These are phyloP conservation scores for Holothuria leucospilota DNA, from an alignment of 53 echinoderm and acorn worm genomes.

Conservation along the genomic window DNA sequence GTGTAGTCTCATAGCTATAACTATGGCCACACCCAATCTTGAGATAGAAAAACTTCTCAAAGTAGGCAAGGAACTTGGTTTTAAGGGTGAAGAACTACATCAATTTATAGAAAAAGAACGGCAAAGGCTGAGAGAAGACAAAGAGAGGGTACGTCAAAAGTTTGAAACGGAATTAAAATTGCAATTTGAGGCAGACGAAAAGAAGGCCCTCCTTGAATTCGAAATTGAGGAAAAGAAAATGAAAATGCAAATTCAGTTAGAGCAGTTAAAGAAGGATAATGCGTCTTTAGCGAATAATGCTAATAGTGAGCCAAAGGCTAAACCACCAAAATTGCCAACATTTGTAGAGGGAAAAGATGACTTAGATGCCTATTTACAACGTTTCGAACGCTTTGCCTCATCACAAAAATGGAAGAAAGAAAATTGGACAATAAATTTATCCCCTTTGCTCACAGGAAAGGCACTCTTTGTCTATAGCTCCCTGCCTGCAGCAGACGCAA, in stretches of 20 bases:
- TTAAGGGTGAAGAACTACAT: too few species aligned
- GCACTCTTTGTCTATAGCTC: slow-evolving; percentile 1
- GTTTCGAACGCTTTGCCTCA: slow-evolving; percentile 42
- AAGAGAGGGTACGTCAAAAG: not conserved
- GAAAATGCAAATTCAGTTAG: not conserved
- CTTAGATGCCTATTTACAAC: slow-evolving; percentile 40
- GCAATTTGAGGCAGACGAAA: too few species aligned
- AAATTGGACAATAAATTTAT: slow-evolving; percentile 13
- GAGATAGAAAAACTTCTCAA: too few species aligned
- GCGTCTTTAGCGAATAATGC: not conserved
- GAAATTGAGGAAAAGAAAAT: not conserved
- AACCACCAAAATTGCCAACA: slow-evolving; percentile 17
- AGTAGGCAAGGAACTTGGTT: too few species aligned
- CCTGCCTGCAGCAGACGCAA: slow-evolving; percentile 25
- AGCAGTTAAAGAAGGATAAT: not conserved
- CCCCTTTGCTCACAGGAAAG: slow-evolving; percentile 20
- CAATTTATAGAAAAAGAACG: not conserved
- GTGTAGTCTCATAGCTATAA: too few species aligned
- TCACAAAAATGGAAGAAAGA: not conserved
- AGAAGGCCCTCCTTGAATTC: too few species aligned
- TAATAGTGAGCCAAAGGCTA: not conserved
- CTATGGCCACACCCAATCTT: not conserved
- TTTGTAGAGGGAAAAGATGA: slow-evolving; percentile 40
- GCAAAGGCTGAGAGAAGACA: not conserved
- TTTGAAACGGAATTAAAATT: not conserved